phyloP scores from a whole-genome alignment of 2,797 vertebrate genomes.

The Diplodus puntazzo region DNA sequence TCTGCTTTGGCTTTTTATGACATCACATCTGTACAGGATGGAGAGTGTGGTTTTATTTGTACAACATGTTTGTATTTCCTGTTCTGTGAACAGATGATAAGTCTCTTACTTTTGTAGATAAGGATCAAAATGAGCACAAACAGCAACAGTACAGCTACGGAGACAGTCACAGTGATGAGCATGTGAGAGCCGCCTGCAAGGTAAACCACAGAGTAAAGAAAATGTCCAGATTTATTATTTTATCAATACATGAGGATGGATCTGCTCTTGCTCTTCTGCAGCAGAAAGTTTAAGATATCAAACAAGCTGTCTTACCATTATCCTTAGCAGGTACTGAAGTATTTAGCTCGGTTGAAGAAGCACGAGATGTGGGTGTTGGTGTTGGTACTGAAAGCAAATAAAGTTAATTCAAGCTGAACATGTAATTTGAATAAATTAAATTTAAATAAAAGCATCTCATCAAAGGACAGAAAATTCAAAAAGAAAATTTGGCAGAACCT shows the following conservation, averaged over 20 bases:
- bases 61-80: fast-evolving
- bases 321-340: background rate
- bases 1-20: background rate
- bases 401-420: background rate
- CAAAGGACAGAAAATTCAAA: background rate
- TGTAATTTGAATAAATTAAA: background rate
- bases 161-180: fast-evolving
- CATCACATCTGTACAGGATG: background rate
- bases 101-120: constrained; percentile 46
- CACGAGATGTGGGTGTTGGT: background rate
- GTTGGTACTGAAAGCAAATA: background rate
- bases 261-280: background rate
- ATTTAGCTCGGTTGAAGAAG: background rate
- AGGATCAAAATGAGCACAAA: background rate
- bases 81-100: background rate
- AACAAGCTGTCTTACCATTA: background rate
- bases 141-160: constrained; percentile 10
- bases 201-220: background rate
- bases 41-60: background rate
- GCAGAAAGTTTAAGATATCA: background rate
- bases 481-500: too few relatives aligned
- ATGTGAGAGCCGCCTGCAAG: fast-evolving
- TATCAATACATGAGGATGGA: too few relatives aligned
- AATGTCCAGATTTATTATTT: background rate
- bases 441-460: background rate